Conservation (phyloP, 2,888 invertebrate genomes). For the Rotaria sp. region DNA sequence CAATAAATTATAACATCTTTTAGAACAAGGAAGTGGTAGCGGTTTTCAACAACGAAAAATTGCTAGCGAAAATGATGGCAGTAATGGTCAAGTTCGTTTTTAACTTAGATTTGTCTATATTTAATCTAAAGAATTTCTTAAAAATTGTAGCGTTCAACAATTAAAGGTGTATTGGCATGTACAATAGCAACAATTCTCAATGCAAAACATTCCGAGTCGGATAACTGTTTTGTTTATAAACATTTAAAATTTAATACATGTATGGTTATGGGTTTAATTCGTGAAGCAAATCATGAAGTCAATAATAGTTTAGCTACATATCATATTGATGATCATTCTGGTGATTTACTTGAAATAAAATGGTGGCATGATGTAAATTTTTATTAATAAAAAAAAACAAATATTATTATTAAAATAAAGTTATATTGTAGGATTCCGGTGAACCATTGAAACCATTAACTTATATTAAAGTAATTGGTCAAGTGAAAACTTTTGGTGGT, state of each 20-base stretch:
- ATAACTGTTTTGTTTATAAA: not conserved
- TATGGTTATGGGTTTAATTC: not conserved
- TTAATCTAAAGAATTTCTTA: no score
- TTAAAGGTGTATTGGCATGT: not conserved
- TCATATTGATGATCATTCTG: constrained; percentile 10
- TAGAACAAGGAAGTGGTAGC: not conserved
- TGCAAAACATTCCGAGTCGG: not conserved
- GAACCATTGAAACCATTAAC: not conserved
- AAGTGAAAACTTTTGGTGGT: not conserved
- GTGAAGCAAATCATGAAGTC: not conserved
- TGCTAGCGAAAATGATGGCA: not conserved
- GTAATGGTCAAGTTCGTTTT: not conserved
- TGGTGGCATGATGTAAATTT: not conserved
- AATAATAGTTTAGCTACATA: not conserved
- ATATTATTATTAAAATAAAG: no score
- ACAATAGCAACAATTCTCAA: not conserved
- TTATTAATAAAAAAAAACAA: not conserved
- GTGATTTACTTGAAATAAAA: constrained; percentile 18
- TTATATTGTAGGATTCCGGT: not conserved
- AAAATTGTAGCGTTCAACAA: not conserved
- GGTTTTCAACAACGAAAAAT: not conserved
- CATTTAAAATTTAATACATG: constrained; percentile 10
- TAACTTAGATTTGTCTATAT: not conserved
- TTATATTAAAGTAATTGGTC: not conserved
- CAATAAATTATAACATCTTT: not conserved